Evolutionary conservation across 2,888 invertebrate genomes (phyloP).

Genomic region (Oscheius myriophilus): DNA sequence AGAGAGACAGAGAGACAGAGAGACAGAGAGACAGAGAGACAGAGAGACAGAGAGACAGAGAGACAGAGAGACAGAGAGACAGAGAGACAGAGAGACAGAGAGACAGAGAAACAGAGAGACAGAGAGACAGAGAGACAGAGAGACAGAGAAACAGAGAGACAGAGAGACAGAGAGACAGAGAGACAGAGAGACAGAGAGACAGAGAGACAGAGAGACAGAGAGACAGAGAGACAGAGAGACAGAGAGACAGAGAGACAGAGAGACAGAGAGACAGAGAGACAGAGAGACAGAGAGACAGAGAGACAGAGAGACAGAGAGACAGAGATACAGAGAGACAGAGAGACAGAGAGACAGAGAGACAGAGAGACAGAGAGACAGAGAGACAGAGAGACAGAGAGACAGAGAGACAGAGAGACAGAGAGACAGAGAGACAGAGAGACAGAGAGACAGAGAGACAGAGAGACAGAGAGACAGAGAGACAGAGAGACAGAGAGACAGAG

Average conservation of each 20-base stretch:
- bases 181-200: not conserved
- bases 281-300: not conserved
- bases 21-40: not conserved
- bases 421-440: not conserved
- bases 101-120: not conserved
- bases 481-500: not conserved
- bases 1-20: not conserved
- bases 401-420: not conserved
- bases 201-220: not conserved
- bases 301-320: not conserved
- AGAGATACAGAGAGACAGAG: not conserved
- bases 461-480: not conserved
- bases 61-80: not conserved
- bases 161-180: not conserved
- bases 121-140: not conserved
- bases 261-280: not conserved
- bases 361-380: not conserved
- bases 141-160: slow-evolving; percentile 2
- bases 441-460: not conserved
- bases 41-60: not conserved
- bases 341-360: not conserved
- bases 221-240: not conserved
- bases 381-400: too few species aligned
- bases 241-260: not conserved
- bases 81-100: not conserved